Conservation (phyloP, 2,797 vertebrate genomes). For the Allobates femoralis region DNA sequence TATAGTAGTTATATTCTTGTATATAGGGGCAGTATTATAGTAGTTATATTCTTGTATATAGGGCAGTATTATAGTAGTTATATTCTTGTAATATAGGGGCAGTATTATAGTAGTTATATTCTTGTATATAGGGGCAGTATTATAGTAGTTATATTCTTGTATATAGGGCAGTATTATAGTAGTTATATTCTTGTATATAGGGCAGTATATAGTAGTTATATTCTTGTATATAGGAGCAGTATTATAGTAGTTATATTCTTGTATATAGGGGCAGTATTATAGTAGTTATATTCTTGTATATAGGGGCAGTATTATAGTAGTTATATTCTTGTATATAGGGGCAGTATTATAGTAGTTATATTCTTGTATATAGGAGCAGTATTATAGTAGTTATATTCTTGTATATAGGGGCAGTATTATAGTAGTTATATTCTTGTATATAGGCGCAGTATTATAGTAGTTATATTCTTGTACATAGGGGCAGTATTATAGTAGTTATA, state of each 20-base stretch:
- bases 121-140: not conserved
- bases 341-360: constrained; percentile 8
- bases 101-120: not conserved
- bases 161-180: too few relatives aligned
- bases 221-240: not conserved
- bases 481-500: not conserved
- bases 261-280: not conserved
- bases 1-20: too few relatives aligned
- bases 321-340: not conserved
- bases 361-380: not conserved
- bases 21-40: too few relatives aligned
- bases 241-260: constrained; percentile 4
- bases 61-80: too few relatives aligned
- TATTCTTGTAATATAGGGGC: not conserved
- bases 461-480: too few relatives aligned
- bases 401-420: constrained; percentile 1
- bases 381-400: not conserved
- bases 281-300: not conserved
- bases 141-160: too few relatives aligned
- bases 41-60: too few relatives aligned
- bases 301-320: not conserved
- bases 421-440: not conserved
- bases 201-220: too few relatives aligned
- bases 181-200: too few relatives aligned
- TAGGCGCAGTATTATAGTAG: too few relatives aligned